phyloP scores from a whole-genome alignment of 1,140 invertebrate species.

The Cydia pomonella region DNA sequence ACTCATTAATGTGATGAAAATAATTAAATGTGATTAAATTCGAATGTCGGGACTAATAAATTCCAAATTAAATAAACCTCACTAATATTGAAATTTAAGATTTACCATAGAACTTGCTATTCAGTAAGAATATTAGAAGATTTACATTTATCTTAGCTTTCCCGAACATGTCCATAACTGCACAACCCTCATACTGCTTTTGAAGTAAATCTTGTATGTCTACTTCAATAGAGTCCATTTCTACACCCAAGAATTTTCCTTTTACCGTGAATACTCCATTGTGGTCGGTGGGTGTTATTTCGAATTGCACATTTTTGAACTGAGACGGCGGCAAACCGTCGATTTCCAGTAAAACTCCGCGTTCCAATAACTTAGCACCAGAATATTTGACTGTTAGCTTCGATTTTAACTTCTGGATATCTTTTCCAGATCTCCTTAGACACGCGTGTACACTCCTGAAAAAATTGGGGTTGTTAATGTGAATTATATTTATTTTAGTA shows the following conservation, averaged over 20 bases:
- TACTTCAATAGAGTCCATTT: slow-evolving; percentile 88
- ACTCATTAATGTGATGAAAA: slow-evolving; percentile 10
- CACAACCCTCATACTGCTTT: slow-evolving; percentile 89
- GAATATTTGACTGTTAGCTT: slow-evolving; percentile 87
- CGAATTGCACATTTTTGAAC: slow-evolving; percentile 90
- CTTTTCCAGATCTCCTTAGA: slow-evolving; percentile 77
- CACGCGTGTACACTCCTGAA: slow-evolving; percentile 81
- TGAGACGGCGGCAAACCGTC: slow-evolving; percentile 85
- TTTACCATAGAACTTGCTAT: slow-evolving; percentile 90
- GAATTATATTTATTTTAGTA: slow-evolving; percentile 22
- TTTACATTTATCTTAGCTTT: slow-evolving; percentile 91
- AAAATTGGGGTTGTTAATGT: no score
- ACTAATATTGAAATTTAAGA: slow-evolving; percentile 39
- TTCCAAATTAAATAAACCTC: neutral
- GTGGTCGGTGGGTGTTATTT: slow-evolving; percentile 86
- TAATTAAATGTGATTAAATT: slow-evolving; percentile 14
- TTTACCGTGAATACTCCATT: slow-evolving; percentile 87
- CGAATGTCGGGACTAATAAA: neutral
- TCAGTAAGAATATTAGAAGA: slow-evolving; percentile 87
- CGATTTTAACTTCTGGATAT: slow-evolving; percentile 82
- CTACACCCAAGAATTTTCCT: slow-evolving; percentile 91
- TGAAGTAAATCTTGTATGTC: slow-evolving; percentile 89
- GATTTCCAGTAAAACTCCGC: slow-evolving; percentile 88
- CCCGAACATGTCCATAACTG: slow-evolving; percentile 90
- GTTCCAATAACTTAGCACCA: slow-evolving; percentile 87